A percentile compares a stretch with the other conserved stretches of the same genome.
Conservation (phyloP, 2,797 vertebrate species). For the Thripadectes ignobilis region DNA sequence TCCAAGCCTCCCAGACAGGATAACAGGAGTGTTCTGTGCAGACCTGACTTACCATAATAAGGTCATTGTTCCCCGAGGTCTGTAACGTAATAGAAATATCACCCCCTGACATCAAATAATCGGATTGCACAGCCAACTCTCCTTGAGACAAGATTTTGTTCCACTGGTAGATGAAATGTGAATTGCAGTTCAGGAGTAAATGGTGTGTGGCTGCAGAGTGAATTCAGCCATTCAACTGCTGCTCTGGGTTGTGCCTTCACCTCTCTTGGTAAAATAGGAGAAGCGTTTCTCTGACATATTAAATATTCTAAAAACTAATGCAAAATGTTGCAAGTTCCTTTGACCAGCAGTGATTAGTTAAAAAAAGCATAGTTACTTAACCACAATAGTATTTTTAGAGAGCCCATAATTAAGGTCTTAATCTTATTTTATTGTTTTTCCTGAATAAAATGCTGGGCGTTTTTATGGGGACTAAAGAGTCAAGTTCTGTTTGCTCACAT, state of each 20-base stretch:
- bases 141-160: not conserved
- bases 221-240: not conserved
- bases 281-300: not conserved
- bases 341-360: not conserved
- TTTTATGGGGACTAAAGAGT: not conserved
- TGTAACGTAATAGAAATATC: not conserved
- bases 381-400: not conserved
- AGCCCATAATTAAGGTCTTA: not conserved
- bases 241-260: not conserved
- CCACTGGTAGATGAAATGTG: not conserved
- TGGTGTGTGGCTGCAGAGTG: not conserved
- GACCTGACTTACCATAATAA: not conserved
- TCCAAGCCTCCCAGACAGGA: not conserved
- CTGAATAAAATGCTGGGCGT: rapidly evolving
- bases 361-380: not conserved
- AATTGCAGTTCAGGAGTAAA: not conserved
- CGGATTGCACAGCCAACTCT: not conserved
- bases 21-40: not conserved
- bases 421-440: not conserved
- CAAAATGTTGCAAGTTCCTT: not conserved
- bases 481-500: not conserved
- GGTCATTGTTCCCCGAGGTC: not conserved
- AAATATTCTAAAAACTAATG: not conserved
- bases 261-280: not conserved
- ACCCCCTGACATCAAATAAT: not conserved